Evolutionary conservation across 2,797 vertebrate genomes (phyloP), one percentile per base, ranked within the genome.

Genomic region (Clarias platycephalus): DNA sequence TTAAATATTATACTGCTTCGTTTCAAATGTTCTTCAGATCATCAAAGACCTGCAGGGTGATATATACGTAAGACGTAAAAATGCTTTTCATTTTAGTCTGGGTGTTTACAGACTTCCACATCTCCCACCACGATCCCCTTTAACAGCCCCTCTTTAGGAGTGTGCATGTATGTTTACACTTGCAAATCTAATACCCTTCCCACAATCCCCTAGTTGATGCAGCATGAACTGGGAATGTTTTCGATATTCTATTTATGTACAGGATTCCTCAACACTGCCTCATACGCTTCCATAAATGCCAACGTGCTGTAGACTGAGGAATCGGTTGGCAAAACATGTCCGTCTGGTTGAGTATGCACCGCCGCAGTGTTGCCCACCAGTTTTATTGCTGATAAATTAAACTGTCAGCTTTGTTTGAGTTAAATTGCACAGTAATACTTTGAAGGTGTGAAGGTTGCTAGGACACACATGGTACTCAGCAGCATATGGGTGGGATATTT

Each of bases 231-330:
- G 40, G 82, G 28, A 55, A 74, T 74, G 77, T 80, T 80, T 80
- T 85, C 13, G 1, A n/a, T 40, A n/a, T 72, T 24, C 58, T 80
- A 80, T 85, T 81, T 85, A 75, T 64, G 58, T 74, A 3, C 78
- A 53, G 60, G 53, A 68, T 74, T 85, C 77, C 68, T 74, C 28
- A 26, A 66, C 68, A 64, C 5, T 80, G 58, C 26, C 66, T 80
- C 31, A 79, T 62, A 63, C 26, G 10, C 71, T 80, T 49, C 66
- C 58, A 84, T 53, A 34, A 80, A 84, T 34, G 58, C 58, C 78
- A 64, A 6, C 37, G 7, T 49, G 2, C 44, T 49, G 44, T n/a
- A 18, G 1, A 18, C 34, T 60, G 34, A 79, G 8, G 49, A 68
- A 70, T 28, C 58, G 18, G 22, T 58, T 70, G 53, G 34, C 57